A percentile compares a stretch with the other conserved stretches of the same genome.
Conservation (phyloP, 2,888 invertebrate genomes). For the Camponotus fellah region DNA sequence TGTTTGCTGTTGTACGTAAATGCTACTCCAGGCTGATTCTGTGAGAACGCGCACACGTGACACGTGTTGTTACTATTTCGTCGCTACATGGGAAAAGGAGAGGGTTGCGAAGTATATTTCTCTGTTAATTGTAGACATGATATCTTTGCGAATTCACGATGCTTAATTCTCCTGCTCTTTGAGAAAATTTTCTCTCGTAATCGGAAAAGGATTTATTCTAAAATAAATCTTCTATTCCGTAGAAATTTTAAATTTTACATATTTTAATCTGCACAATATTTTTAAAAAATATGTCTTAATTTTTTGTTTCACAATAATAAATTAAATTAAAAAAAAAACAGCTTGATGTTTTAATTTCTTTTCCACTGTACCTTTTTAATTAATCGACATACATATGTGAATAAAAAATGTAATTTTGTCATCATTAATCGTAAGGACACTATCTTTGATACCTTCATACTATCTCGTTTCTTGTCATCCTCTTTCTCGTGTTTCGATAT, state of each 20-base stretch:
- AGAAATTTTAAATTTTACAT: not conserved
- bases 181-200: not conserved
- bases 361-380: not conserved
- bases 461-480: not conserved
- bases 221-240: not conserved
- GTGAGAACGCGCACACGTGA: conserved; percentile 73
- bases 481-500: conserved; percentile 4
- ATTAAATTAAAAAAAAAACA: not conserved
- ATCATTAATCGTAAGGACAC: not conserved
- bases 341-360: not conserved
- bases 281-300: not conserved
- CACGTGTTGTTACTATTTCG: conserved; percentile 66
- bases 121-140: conserved; percentile 66
- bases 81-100: conserved; percentile 33
- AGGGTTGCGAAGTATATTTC: conserved; percentile 65
- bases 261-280: not conserved
- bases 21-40: conserved; percentile 66
- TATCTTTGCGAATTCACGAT: conserved; percentile 59
- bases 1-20: conserved; percentile 74
- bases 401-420: not conserved
- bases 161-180: not conserved
- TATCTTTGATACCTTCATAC: not conserved
- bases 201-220: not conserved
- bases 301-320: not conserved
- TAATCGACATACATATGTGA: not conserved